These are phyloP conservation scores for Euplagia quadripunctaria DNA, from an alignment of 2,888 invertebrate genomes.

Conservation along the genomic window DNA sequence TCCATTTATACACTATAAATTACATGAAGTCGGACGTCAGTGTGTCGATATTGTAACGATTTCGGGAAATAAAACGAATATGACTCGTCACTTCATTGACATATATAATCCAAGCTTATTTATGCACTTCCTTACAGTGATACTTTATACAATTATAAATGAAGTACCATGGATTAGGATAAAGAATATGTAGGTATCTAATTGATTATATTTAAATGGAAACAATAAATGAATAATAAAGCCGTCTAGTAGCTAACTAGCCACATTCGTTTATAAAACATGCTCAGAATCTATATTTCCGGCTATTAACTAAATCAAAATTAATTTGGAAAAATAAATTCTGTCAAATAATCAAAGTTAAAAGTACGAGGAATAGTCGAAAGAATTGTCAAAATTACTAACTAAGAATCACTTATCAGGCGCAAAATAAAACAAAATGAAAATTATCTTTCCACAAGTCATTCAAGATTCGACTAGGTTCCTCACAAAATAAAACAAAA, in stretches of 20 bases:
- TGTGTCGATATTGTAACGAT: constrained; percentile 49
- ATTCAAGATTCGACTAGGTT: constrained; percentile 76
- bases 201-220: constrained; percentile 68
- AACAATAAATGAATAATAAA: constrained; percentile 87
- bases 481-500: constrained; percentile 69
- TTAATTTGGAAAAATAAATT: constrained; percentile 41
- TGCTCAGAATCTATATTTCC: constrained; percentile 59
- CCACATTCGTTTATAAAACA: constrained; percentile 51
- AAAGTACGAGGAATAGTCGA: constrained; percentile 64
- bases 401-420: constrained; percentile 70
- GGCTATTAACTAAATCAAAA: constrained; percentile 42
- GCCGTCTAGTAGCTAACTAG: constrained; percentile 66
- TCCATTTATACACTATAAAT: constrained; percentile 60
- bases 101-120: constrained; percentile 73
- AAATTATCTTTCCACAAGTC: constrained; percentile 52
- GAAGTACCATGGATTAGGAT: constrained; percentile 75
- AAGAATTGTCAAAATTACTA: constrained; percentile 53
- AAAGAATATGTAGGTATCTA: constrained; percentile 63
- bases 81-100: constrained; percentile 32
- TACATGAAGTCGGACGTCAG: constrained; percentile 61
- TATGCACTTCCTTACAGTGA: constrained; percentile 66
- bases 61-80: constrained; percentile 46
- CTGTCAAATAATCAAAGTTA: constrained; percentile 37
- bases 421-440: constrained; percentile 71
- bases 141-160: constrained; percentile 69